phyloP scores from a whole-genome alignment of 2,797 vertebrate species.

The Rhabdomys pumilio region DNA sequence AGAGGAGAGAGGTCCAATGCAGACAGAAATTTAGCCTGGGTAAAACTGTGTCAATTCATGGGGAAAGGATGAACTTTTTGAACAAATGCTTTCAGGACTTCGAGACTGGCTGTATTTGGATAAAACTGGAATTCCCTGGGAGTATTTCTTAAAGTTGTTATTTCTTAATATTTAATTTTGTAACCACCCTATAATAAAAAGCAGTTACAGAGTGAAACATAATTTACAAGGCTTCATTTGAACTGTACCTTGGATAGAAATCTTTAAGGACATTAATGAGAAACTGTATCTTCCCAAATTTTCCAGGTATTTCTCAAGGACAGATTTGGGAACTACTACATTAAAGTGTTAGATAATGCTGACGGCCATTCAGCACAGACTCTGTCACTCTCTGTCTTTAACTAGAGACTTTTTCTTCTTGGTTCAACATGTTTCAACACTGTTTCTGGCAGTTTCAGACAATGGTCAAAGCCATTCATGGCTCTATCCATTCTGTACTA shows the following conservation, averaged over 20 bases:
- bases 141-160: neutral
- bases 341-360: neutral
- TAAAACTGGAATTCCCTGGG: neutral
- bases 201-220: neutral
- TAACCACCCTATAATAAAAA: neutral
- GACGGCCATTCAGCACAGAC: too few relatives aligned
- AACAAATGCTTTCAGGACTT: neutral
- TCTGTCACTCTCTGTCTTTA: neutral
- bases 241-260: conserved; percentile 7
- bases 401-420: neutral
- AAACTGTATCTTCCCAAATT: neutral
- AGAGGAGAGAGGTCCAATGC: neutral
- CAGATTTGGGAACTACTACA: neutral
- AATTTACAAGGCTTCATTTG: neutral
- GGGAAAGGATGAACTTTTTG: conserved; percentile 46
- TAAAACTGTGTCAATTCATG: neutral
- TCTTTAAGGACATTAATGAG: neutral
- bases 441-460: neutral
- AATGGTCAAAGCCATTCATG: neutral
- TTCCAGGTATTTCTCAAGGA: neutral
- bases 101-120: neutral
- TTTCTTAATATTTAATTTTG: conserved; percentile 44
- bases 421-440: neutral
- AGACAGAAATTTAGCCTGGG: neutral
- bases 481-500: neutral